Conservation (phyloP, 2,113 vertebrate genomes). For the Chelonoidis abingdonii region DNA sequence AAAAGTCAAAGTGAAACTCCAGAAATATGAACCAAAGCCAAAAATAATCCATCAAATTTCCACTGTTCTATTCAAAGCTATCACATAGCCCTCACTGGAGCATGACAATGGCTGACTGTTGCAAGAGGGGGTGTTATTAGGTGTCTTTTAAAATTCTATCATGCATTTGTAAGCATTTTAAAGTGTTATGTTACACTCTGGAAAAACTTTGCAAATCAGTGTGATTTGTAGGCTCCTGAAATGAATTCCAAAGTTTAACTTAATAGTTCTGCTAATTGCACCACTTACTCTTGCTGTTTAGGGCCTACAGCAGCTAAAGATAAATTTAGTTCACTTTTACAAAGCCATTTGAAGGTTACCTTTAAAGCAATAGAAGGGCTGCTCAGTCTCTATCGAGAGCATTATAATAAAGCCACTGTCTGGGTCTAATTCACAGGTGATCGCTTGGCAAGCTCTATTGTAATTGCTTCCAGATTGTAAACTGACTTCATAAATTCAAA, state of each 20-base stretch:
- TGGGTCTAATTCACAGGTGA: background rate
- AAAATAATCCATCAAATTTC: slow-evolving; percentile 52
- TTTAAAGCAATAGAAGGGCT: background rate
- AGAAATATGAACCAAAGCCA: background rate
- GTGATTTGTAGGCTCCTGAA: background rate
- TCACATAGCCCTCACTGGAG: background rate
- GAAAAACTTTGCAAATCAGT: background rate
- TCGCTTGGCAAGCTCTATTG: background rate
- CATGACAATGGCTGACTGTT: slow-evolving; percentile 4
- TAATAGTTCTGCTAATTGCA: background rate
- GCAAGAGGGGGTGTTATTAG: background rate
- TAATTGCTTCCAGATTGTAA: background rate
- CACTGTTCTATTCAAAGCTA: slow-evolving; percentile 35
- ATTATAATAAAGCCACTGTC: background rate
- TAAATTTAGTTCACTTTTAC: background rate
- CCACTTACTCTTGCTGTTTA: background rate
- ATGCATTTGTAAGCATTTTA: background rate
- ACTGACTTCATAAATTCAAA: background rate
- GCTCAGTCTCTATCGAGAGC: background rate
- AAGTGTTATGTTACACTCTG: background rate
- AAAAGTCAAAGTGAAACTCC: background rate
- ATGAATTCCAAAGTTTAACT: slow-evolving; percentile 6
- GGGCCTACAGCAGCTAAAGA: background rate
- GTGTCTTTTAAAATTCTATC: background rate
- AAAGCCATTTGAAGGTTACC: background rate